Percentiles rank a stretch among this genome's conserved stretches.
phyloP scores from a whole-genome alignment of 2,888 invertebrate species.

The Brachycybe producta region DNA sequence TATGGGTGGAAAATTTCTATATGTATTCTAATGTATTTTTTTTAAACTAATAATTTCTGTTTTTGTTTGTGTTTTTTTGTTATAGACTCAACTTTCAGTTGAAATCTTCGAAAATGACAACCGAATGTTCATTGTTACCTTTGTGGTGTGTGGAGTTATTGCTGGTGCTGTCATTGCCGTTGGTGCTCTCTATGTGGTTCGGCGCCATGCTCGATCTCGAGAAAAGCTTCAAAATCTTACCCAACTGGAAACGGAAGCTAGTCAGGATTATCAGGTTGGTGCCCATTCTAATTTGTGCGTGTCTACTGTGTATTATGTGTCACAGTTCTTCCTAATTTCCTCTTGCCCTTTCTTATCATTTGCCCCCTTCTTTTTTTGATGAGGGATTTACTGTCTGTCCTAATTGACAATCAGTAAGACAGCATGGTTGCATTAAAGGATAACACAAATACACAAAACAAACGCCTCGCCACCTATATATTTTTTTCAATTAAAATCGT shows the following conservation, averaged over 20 bases:
- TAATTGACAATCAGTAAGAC: no score
- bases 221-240: conserved; percentile 66
- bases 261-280: conserved; percentile 81
- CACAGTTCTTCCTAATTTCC: neutral
- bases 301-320: conserved; percentile 8
- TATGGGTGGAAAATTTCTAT: no score
- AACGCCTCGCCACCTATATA: no score
- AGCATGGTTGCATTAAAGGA: no score
- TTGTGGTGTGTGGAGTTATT: conserved; percentile 49
- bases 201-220: conserved; percentile 58
- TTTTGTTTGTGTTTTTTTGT: conserved; percentile 13
- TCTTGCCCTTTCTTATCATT: no score
- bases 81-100: conserved; percentile 24
- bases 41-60: neutral
- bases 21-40: neutral
- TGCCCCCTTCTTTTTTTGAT: no score
- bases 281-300: no score
- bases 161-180: conserved; percentile 48
- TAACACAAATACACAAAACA: no score
- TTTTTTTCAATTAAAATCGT: no score
- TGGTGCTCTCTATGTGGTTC: conserved; percentile 52
- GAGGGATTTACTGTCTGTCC: no score
- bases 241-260: conserved; percentile 64
- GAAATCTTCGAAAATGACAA: conserved; percentile 29
- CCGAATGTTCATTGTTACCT: conserved; percentile 40